Conservation (phyloP, 1,140 invertebrate genomes). For the Zaprionus ornatus region DNA sequence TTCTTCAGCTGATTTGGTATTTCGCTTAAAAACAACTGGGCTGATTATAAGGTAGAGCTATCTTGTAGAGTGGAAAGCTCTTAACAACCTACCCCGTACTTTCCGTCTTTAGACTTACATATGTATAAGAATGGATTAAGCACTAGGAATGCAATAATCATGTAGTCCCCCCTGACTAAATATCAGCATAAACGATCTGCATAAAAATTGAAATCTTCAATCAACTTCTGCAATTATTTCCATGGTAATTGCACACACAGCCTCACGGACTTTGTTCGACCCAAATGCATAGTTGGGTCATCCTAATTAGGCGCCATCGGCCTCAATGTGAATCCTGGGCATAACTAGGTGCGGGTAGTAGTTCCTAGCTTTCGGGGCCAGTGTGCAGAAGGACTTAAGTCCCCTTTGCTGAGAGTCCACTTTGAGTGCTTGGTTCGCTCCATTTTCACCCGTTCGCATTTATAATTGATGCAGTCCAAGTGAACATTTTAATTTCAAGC, state of each 20-base stretch:
- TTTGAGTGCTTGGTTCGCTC: slow-evolving; percentile 30
- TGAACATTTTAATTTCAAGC: slow-evolving; percentile 66
- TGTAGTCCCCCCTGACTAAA: too few species aligned
- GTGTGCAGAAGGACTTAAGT: slow-evolving; percentile 13
- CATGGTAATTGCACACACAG: not conserved
- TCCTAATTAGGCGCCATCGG: not conserved
- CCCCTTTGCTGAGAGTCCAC: slow-evolving; percentile 7
- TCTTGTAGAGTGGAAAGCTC: too few species aligned
- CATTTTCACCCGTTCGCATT: slow-evolving; percentile 13
- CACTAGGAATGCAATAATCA: too few species aligned
- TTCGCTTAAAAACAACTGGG: too few species aligned
- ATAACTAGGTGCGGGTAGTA: slow-evolving; percentile 4
- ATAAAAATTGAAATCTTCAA: too few species aligned
- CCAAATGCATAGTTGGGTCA: not conserved
- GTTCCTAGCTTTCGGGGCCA: not conserved
- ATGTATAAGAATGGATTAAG: too few species aligned
- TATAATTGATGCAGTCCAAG: slow-evolving; percentile 54
- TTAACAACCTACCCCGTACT: too few species aligned
- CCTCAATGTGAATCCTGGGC: not conserved
- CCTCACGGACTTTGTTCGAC: not conserved
- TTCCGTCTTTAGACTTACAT: too few species aligned
- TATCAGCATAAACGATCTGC: too few species aligned
- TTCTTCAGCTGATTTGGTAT: too few species aligned
- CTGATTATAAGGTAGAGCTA: too few species aligned
- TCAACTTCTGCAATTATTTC: not conserved